Evolutionary conservation across 2,797 vertebrate genomes (phyloP), one percentile per base, ranked within the genome.

Genomic region (Chelidonichthys spinosus): DNA sequence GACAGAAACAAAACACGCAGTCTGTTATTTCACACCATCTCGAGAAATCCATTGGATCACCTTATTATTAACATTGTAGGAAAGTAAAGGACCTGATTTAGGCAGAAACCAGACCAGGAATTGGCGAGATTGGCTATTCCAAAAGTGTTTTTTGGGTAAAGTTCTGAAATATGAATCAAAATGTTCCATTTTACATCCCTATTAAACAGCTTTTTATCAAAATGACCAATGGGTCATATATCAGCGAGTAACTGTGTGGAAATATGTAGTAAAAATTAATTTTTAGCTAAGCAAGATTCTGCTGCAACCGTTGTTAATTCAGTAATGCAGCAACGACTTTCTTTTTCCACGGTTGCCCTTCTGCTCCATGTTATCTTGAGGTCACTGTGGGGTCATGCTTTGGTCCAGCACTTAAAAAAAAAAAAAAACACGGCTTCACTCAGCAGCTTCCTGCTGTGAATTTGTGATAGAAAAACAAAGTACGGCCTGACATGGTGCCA

Each of bases 381-480:
- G 46, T 49, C 42, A 52, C 63, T 46, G 47, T 17, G 5, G 32
- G 72, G 65, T 39, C 62, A 53, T 47, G 60, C 69, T 73, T 62
- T 63, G 46, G 54, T 18, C 42, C 32, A 56, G 54, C 79, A 62
- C 39, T 83, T 25, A 25, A 25, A 25, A 25, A 25, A 25, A 25
- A 25, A 25, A 68, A 82, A 76, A 63, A 5, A 39, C 72, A 33
- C 25, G 35, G 52, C 13, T 35, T 13, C 52, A 35, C 32, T 14
- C 52, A 17, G 64, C 53, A 72, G 56, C 37, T 67, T 74, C 78
- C 79, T 50, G 49, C 68, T 33, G 82, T 59, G 74, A 66, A 55
- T 69, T 10, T 56, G 63, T 43, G 61, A 85, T 79, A 58, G 75
- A 68, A 76, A 83, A 81, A 80, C 70, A 78, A 60, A 54, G 66